Evolutionary conservation across 2,113 vertebrate genomes (phyloP).

Genomic region (Rhadina sibilatrix): DNA sequence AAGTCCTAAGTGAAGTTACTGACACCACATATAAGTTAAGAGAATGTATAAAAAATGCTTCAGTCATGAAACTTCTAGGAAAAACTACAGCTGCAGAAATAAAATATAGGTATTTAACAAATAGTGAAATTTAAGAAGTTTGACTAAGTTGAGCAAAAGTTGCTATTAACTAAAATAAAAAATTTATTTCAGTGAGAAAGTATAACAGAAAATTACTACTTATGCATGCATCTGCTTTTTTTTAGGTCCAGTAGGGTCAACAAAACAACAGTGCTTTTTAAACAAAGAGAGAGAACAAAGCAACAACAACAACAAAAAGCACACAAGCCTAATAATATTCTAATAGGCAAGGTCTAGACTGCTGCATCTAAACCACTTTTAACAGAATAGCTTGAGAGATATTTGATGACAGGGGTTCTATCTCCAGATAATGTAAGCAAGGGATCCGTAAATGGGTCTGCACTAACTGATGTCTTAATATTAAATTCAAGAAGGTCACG

Average conservation of each 20-base stretch:
- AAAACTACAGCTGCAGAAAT: not conserved
- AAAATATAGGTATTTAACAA: not conserved
- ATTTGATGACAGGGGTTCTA: not conserved
- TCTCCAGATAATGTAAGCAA: not conserved
- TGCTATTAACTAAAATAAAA: not conserved
- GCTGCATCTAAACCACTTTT: not conserved
- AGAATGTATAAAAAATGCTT: not conserved
- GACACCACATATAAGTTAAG: not conserved
- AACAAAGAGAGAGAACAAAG: not conserved
- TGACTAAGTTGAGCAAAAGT: not conserved
- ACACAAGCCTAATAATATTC: not conserved
- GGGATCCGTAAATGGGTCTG: not conserved
- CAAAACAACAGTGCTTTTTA: not conserved
- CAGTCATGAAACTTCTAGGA: not conserved
- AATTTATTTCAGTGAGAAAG: not conserved
- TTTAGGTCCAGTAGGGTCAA: accelerated
- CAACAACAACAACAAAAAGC: not conserved
- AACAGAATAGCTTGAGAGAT: not conserved
- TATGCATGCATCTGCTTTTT: not conserved
- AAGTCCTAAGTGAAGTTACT: not conserved
- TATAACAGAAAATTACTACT: not conserved
- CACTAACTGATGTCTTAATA: constrained; percentile 30
- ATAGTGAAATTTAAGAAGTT: not conserved
- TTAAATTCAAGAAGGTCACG: constrained; percentile 14
- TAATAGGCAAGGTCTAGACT: not conserved